Base-by-base conservation (phyloP, 92 coral and sea anemone genomes). In the Pocillopora grandis region DNA sequence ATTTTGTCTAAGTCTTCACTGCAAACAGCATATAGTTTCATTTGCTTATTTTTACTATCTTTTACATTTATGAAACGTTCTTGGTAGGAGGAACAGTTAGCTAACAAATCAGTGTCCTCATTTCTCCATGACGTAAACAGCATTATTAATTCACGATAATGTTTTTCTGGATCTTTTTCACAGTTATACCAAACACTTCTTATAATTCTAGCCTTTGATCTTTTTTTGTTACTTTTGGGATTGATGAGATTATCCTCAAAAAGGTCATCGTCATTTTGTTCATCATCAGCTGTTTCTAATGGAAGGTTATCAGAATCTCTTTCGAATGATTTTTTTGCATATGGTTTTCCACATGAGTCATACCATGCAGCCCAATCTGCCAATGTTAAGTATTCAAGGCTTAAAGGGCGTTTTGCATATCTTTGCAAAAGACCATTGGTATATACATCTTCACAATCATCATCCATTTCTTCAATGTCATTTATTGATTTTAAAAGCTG, bases 111-210 rank as follows among this genome's bases (percentile, higher is more conserved):
- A 55, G 85, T 87, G 63, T 87, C 86, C 80, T 90, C 89, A 87
- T 90, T 90, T 79, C 93, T 77, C 93, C 91, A 87, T 31, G 88
- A 76, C 20, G 91, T 90, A 67, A 90, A 90, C 12, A 90, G 84
- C 93, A 90, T 90, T 10, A 84, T 90, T 60, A 85, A 76, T 74
- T 90, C 93, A 80, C 87, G 78, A 66, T 75, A 72, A 70, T 76
- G 90, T 63, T 87, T 86, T 80, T 90, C 87, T 62, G 87, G 90
- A 57, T 87, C 73, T 20, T 76, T 70, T 84, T 89, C 80, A 42
- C 49, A 42, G 49, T 42, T 42, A 42, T 42, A 42, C 49, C 49
- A 42, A 42, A 42, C 49, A 42, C 67, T 85, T 90, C 66, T 77
- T 81, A 76, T 89, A 19, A 89, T 65, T 75, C 88, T 84, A 56